Evolutionary conservation across 2,888 invertebrate genomes (phyloP).

Genomic region (Tipula confusa): DNA sequence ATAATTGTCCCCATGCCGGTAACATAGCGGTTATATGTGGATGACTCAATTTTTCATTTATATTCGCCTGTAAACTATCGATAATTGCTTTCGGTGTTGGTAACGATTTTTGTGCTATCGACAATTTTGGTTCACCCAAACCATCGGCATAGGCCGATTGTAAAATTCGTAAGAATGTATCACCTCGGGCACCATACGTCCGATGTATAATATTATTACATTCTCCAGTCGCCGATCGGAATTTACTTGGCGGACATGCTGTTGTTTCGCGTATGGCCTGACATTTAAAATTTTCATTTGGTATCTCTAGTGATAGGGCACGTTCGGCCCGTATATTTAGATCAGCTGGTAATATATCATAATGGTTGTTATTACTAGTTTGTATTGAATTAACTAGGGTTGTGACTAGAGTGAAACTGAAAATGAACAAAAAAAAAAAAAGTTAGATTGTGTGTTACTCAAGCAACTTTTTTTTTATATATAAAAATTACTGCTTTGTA

Average conservation of each 20-base stretch:
- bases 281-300: conserved; percentile 33
- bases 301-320: conserved; percentile 34
- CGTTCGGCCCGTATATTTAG: conserved; percentile 33
- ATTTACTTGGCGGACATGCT: conserved; percentile 77
- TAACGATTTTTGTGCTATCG: conserved; percentile 55
- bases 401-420: conserved; percentile 28
- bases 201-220: conserved; percentile 87
- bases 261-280: conserved; percentile 38
- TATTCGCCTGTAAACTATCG: conserved; percentile 55
- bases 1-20: conserved; percentile 74
- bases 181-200: conserved; percentile 76
- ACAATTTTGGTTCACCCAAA: conserved; percentile 49
- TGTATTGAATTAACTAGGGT: not conserved
- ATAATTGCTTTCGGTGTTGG: conserved; percentile 60
- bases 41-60: conserved; percentile 54
- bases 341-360: conserved; percentile 34
- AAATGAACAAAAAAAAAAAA: not conserved
- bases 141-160: conserved; percentile 71
- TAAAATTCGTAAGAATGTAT: conserved; percentile 68
- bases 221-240: conserved; percentile 72
- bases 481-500: no score
- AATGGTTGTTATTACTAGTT: not conserved
- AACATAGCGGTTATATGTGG: conserved; percentile 72
- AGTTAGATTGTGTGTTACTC: not conserved
- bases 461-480: not conserved